Conservation (phyloP, 2,113 vertebrate species). For the Onychostruthus taczanowskii region DNA sequence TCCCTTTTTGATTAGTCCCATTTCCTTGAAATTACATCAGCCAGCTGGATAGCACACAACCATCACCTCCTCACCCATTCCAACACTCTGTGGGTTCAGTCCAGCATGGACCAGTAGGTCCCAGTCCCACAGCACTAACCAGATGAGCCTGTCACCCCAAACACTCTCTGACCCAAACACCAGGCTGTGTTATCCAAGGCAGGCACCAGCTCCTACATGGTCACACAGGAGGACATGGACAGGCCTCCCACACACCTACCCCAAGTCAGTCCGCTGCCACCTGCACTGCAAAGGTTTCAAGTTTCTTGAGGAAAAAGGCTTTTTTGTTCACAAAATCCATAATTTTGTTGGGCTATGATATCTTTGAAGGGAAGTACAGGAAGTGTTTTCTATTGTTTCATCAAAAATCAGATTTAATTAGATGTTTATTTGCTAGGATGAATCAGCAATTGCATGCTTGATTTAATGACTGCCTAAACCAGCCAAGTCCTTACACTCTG, state of each 20-base stretch:
- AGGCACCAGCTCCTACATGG: fast-evolving
- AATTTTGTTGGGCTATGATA: background rate
- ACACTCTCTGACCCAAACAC: background rate
- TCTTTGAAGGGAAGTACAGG: background rate
- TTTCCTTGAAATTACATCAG: background rate
- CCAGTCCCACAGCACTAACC: background rate
- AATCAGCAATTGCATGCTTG: background rate
- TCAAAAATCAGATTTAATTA: background rate
- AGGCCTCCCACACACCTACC: background rate
- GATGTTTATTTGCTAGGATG: background rate
- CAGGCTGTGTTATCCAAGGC: fast-evolving
- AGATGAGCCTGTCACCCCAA: background rate
- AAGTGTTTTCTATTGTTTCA: background rate
- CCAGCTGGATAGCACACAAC: background rate
- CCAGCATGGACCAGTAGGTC: background rate
- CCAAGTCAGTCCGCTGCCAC: background rate
- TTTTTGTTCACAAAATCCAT: background rate
- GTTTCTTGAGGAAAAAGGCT: background rate
- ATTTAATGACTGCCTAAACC: background rate
- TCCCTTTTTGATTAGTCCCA: background rate
- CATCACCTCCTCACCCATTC: background rate
- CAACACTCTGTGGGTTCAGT: background rate
- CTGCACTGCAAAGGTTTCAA: background rate
- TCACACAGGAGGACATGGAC: background rate
- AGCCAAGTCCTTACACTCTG: background rate